phyloP scores from a whole-genome alignment of 2,113 vertebrate genomes.

The Toxotes jaculatrix region DNA sequence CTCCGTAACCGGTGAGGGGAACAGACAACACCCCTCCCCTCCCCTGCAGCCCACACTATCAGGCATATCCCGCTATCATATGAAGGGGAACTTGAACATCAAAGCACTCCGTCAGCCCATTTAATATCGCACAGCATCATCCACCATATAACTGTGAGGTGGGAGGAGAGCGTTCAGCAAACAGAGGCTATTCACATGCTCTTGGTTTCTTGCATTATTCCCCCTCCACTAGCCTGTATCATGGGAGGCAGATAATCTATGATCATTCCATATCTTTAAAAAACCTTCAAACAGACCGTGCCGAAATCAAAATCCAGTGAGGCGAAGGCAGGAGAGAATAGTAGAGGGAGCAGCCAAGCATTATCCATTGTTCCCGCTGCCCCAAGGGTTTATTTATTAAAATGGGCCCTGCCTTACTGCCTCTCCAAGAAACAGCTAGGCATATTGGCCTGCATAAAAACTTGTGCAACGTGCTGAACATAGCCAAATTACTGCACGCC shows the following conservation, averaged over 20 bases:
- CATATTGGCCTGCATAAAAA: constrained; percentile 26
- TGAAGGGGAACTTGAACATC: constrained; percentile 59
- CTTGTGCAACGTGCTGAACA: constrained; percentile 36
- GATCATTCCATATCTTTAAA: constrained; percentile 45
- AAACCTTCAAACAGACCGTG: constrained; percentile 34
- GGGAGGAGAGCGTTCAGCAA: constrained; percentile 59
- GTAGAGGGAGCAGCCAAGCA: constrained; percentile 42
- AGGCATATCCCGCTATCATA: constrained; percentile 58
- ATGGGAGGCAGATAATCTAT: constrained; percentile 48
- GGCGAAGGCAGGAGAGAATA: constrained; percentile 42
- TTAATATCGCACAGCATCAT: constrained; percentile 71
- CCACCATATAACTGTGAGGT: constrained; percentile 68
- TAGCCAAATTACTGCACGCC: constrained; percentile 66
- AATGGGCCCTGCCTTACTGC: constrained; percentile 42
- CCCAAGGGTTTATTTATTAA: constrained; percentile 63
- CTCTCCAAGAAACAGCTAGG: constrained; percentile 49
- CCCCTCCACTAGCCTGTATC: constrained; percentile 51
- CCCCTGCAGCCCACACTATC: constrained; percentile 48
- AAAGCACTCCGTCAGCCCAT: constrained; percentile 65
- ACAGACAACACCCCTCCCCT: constrained; percentile 23
- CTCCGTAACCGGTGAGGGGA: constrained; percentile 39
- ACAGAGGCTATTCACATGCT: constrained; percentile 46
- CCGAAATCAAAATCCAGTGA: constrained; percentile 50
- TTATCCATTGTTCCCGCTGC: constrained; percentile 53
- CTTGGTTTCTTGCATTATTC: constrained; percentile 59